phyloP scores from a whole-genome alignment of 2,888 invertebrate species.

The Hemicrepidius hirtus region DNA sequence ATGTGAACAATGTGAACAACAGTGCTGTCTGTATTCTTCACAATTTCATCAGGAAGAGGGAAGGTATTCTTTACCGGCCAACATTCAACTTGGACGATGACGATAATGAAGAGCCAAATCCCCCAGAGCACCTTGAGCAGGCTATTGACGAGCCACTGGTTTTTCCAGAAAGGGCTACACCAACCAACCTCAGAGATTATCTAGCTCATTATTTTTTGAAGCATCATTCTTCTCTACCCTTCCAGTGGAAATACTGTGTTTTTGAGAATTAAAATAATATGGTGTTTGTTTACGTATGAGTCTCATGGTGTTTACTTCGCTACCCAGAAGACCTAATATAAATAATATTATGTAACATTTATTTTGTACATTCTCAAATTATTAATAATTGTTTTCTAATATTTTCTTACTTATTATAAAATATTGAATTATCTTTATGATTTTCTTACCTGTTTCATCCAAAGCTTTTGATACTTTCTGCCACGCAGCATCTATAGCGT shows the following conservation, averaged over 20 bases:
- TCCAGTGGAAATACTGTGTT: neutral
- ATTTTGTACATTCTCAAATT: neutral
- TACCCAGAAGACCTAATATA: too few species aligned
- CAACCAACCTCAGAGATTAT: neutral
- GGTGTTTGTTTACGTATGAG: too few species aligned
- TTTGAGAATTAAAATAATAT: neutral
- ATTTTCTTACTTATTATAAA: too few species aligned
- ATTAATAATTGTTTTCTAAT: too few species aligned
- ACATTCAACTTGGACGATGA: neutral
- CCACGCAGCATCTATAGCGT: neutral
- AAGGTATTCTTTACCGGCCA: neutral
- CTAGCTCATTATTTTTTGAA: neutral
- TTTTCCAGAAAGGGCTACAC: neutral
- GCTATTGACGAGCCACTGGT: neutral
- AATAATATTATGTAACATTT: neutral
- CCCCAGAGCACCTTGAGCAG: neutral
- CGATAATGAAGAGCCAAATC: too few species aligned
- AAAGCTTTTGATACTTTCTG: too few species aligned
- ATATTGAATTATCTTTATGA: too few species aligned
- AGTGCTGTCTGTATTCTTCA: neutral
- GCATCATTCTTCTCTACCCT: neutral
- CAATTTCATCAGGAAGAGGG: slow-evolving; percentile 1
- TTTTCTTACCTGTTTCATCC: too few species aligned
- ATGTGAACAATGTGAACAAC: neutral
- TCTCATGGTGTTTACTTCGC: too few species aligned